Evolutionary conservation across 1,140 invertebrate genomes (phyloP).

Genomic region (Tachypleus tridentatus): DNA sequence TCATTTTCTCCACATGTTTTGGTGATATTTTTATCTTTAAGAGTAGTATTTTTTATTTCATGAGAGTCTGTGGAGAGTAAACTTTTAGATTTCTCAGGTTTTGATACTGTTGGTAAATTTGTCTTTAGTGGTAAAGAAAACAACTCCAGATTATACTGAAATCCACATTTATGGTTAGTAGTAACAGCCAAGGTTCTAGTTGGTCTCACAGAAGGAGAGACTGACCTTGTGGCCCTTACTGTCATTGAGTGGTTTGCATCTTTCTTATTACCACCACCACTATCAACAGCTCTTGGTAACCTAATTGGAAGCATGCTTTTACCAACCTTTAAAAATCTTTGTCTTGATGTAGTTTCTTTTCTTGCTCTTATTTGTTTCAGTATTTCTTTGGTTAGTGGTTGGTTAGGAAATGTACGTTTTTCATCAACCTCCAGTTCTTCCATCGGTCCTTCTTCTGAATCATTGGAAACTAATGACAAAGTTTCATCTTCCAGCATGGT

Average conservation of each 20-base stretch:
- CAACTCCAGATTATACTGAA: not conserved
- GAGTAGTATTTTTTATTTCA: not conserved
- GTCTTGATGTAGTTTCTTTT: slow-evolving; percentile 4
- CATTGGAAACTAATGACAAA: slow-evolving; percentile 52
- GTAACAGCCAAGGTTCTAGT: slow-evolving; percentile 32
- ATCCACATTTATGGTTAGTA: slow-evolving; percentile 26
- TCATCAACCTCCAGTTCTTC: slow-evolving; percentile 11
- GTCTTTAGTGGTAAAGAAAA: slow-evolving; percentile 16
- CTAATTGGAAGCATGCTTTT: not conserved
- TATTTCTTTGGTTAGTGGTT: slow-evolving; percentile 30
- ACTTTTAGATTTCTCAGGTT: not conserved
- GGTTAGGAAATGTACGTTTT: slow-evolving; percentile 20
- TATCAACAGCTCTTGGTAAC: not conserved
- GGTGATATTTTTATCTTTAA: not conserved
- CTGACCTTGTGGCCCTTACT: not conserved
- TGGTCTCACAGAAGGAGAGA: slow-evolving; percentile 23
- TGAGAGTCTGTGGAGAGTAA: slow-evolving; percentile 10
- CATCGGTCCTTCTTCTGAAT: slow-evolving; percentile 39
- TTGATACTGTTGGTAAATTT: not conserved
- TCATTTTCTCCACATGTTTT: not conserved
- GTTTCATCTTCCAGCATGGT: slow-evolving; percentile 50
- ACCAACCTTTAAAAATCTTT: not conserved
- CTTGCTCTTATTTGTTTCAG: slow-evolving; percentile 19
- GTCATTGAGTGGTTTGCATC: not conserved
- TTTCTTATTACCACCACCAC: not conserved